Base-by-base conservation (phyloP, 2,888 invertebrate genomes). In the Drosophila kokeensis region DNA sequence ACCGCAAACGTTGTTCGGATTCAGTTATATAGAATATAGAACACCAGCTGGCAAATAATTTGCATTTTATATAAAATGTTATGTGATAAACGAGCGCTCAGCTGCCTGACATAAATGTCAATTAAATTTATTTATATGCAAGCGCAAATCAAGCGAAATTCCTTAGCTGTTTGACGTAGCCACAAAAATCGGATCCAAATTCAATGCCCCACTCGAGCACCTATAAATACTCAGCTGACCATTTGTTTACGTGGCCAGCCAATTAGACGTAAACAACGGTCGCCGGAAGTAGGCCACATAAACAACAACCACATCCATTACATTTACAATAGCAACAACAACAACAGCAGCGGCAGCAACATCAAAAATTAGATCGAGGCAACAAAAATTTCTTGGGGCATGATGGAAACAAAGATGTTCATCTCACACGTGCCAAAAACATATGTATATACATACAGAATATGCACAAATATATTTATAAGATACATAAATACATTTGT, bases 261-360 rank as follows among this genome's bases (percentile, higher is more conserved):
- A 85, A 75, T 87, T 85, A 81, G 78, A 83, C 80, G 88, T 86
- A 86, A 86, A 86, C 85, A 86, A 78, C 70, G 69, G 55, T 42
- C 76, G 80, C 88, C 88, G 88, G 85, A 86, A 88, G 85, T 88
- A 76, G 87, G 83, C 87, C 75, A 81, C 69, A 73, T 72, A 76
- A 78, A 73, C 74, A 74, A 65, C 52, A 78, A 65, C 50, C 72
- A 57, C 72, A 71, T 50, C 61, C 58, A 59, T 52, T 30, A 50
- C 60, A 76, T 48, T 59, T 70, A 27, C 50, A 58, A 42, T 57
- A 73, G 30, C 48, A 69, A 30, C 70, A 58, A 36, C 49, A 67
- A 10, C 50, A 55, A n/a, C n/a, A 64, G 38, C 54, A 75, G 27
- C 50, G 52, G 48, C 57, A 83, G 34, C 42, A 68, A 38, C 61